phyloP scores from a whole-genome alignment of 2,797 vertebrate genomes.

The Melanotaenia nigrans region DNA sequence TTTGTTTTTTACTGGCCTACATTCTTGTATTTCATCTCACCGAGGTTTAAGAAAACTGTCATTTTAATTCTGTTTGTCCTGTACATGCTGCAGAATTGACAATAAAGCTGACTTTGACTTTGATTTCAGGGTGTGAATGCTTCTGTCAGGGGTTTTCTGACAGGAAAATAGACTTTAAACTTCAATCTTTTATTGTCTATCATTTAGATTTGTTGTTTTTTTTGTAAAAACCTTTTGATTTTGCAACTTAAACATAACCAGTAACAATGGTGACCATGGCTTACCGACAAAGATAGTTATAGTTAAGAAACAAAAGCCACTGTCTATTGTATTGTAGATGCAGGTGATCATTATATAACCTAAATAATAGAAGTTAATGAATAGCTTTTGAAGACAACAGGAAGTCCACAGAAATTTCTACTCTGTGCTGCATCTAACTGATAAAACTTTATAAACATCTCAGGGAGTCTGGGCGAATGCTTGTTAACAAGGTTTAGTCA shows the following conservation, averaged over 20 bases:
- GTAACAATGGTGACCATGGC: not conserved
- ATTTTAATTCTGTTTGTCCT: too few relatives aligned
- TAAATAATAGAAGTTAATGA: not conserved
- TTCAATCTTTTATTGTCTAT: not conserved
- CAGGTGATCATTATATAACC: not conserved
- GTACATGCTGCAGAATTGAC: too few relatives aligned
- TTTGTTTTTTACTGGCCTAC: too few relatives aligned
- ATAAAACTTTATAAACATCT: conserved; percentile 31
- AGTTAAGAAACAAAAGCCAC: not conserved
- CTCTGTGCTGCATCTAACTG: conserved; percentile 21
- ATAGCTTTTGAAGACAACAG: not conserved
- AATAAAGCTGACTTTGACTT: too few relatives aligned
- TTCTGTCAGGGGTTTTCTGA: conserved; percentile 21
- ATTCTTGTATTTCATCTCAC: too few relatives aligned
- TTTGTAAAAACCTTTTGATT: not conserved
- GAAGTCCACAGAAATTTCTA: conserved; percentile 10
- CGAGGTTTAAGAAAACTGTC: too few relatives aligned
- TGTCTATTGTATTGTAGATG: not conserved
- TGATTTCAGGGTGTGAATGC: conserved; percentile 11
- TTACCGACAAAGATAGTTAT: not conserved
- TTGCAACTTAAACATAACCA: not conserved
- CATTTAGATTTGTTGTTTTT: not conserved
- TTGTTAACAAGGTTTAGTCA: conserved; percentile 53
- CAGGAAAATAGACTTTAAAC: not conserved
- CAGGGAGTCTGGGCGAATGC: conserved; percentile 48